Evolutionary conservation across 1,140 invertebrate genomes (phyloP).

Genomic region (Diorhabda sublineata): DNA sequence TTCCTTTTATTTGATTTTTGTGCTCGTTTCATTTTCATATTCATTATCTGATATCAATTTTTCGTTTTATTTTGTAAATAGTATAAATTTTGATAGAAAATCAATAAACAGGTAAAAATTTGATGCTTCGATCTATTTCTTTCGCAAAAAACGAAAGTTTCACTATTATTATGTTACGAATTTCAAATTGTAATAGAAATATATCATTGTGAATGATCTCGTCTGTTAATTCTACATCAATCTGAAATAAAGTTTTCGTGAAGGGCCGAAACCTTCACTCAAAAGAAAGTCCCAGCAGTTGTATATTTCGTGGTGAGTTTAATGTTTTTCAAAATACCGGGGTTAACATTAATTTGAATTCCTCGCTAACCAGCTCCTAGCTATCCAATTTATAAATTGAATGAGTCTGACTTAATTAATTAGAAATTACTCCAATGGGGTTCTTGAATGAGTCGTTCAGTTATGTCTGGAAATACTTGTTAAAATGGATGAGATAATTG

Average conservation of each 20-base stretch:
- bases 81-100: no score
- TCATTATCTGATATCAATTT: no score
- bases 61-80: no score
- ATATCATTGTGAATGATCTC: no score
- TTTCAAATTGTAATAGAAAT: no score
- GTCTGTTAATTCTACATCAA: no score
- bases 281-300: neutral
- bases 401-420: conserved; percentile 3
- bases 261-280: neutral
- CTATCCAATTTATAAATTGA: conserved; percentile 1
- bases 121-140: no score
- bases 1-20: no score
- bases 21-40: no score
- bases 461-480: neutral
- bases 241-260: neutral
- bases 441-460: neutral
- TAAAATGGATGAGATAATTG: neutral
- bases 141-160: no score
- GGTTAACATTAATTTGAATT: conserved; percentile 1
- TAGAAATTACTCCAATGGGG: neutral
- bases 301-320: conserved; percentile 2
- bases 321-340: conserved; percentile 2
- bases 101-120: no score
- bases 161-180: no score
- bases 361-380: neutral